Percentiles rank a stretch among this genome's conserved stretches.
These are phyloP conservation scores for Pyralis farinalis DNA, from an alignment of 2,888 invertebrate genomes.

Conservation along the genomic window DNA sequence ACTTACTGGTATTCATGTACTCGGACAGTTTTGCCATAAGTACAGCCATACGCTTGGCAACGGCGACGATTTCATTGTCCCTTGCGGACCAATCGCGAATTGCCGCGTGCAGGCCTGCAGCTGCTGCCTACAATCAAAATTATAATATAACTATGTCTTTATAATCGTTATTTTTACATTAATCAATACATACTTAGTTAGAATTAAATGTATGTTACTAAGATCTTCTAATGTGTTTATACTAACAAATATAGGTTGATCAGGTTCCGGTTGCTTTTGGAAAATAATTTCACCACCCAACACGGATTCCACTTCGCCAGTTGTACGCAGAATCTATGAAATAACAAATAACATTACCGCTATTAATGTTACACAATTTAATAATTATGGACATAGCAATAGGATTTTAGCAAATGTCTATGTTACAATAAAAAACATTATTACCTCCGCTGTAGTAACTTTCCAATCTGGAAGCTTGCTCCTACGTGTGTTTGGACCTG, in stretches of 20 bases:
- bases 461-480: conserved; percentile 83
- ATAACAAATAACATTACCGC: too few species aligned
- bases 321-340: conserved; percentile 52
- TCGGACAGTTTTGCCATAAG: conserved; percentile 97
- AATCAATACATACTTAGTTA: too few species aligned
- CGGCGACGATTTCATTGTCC: conserved; percentile 99
- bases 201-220: too few species aligned
- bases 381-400: too few species aligned
- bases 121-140: conserved; percentile 88
- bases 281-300: conserved; percentile 84
- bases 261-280: conserved; percentile 92
- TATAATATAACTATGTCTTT: too few species aligned
- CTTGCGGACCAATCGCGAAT: conserved; percentile 99
- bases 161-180: too few species aligned
- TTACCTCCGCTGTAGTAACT: conserved; percentile 83
- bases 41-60: conserved; percentile 98
- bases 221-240: too few species aligned
- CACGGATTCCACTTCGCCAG: conserved; percentile 58
- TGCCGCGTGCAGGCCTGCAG: conserved; percentile 97
- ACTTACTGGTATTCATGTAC: conserved; percentile 51
- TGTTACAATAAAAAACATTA: background rate
- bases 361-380: too few species aligned
- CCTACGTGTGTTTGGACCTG: conserved; percentile 88
- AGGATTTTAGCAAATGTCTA: too few species aligned
- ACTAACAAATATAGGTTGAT: conserved; percentile 97